Conservation (phyloP, 2,888 invertebrate species). For the Drosophila borealis region DNA sequence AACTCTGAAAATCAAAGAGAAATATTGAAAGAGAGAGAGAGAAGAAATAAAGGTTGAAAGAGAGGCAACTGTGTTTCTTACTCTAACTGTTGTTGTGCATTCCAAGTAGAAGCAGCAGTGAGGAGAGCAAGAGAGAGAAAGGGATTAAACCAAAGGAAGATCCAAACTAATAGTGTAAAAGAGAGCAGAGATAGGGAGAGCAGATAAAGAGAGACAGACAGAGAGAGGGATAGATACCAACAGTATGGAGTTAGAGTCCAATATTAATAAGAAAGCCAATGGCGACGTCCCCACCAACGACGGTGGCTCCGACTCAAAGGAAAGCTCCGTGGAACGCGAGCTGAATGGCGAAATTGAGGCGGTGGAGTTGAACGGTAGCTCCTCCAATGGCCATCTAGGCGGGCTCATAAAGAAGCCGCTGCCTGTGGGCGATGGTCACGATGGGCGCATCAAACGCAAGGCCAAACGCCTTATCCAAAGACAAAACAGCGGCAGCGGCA, state of each 20-base stretch:
- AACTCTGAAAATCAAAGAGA: constrained; percentile 5
- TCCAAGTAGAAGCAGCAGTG: constrained; percentile 5
- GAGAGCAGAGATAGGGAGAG: constrained; percentile 1
- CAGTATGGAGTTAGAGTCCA: constrained; percentile 73
- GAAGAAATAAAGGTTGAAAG: neutral
- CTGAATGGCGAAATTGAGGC: constrained; percentile 82
- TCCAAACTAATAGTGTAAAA: neutral
- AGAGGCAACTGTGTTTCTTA: constrained; percentile 9
- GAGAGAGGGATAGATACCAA: no score
- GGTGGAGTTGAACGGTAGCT: constrained; percentile 73
- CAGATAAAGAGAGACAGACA: constrained; percentile 1
- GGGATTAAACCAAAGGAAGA: neutral
- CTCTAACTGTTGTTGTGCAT: constrained; percentile 11
- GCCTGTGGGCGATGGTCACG: constrained; percentile 76
- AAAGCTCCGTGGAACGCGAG: constrained; percentile 83
- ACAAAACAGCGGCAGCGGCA: constrained; percentile 81
- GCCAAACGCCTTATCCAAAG: constrained; percentile 83
- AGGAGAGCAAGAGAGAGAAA: neutral
- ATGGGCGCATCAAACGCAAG: constrained; percentile 82
- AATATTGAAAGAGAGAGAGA: neutral
- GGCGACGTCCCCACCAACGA: constrained; percentile 29
- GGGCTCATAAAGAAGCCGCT: constrained; percentile 83
- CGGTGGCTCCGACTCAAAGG: constrained; percentile 77
- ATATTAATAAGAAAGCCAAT: constrained; percentile 65
- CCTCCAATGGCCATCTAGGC: constrained; percentile 49